Evolutionary conservation across 2,888 invertebrate genomes (phyloP), one percentile per base, ranked within the genome.

Genomic region (Aproaerema taeniolella): DNA sequence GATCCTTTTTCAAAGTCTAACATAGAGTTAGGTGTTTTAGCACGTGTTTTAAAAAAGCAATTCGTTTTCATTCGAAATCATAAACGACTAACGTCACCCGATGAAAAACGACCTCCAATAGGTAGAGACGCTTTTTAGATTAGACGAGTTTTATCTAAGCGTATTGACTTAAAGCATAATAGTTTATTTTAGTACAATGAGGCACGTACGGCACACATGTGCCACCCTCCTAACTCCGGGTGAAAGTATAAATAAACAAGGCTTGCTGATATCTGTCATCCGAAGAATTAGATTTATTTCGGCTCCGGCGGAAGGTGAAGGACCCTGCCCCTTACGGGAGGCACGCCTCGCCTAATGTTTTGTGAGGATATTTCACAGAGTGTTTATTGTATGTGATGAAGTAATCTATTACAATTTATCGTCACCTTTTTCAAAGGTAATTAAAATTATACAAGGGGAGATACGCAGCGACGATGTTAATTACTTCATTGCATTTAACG

Each of bases 201-300:
- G 61, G 64, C 59, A 60, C 63, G 63, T 58, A 53, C 60, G 62
- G 63, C 61, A 63, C 85, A 79, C 72, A 75, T 80, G 81, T 69
- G 61, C 71, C 61, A 71, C 67, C 62, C 48, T 52, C 38, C 39
- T 49, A 64, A 58, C 56, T 60, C 58, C 55, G 74, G 74, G 72
- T 74, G 73, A 81, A 81, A 79, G 73, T 83, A 86, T 81, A 85
- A 83, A 86, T 86, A 86, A 82, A 85, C 82, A 77, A 79, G 76
- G 68, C 79, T 82, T 77, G 79, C 85, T 82, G 86, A 82, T 86
- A 83, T 82, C 82, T 83, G 83, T 85, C 86, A 86, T 82, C 78
- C 74, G 55, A 79, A 54, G 81, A 76, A 80, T 83, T 81, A 82
- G 80, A 85, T 85, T 85, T 81, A 85, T 85, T 80, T 82, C 77